Evolutionary conservation across 2,888 invertebrate species (phyloP), one percentile per base, ranked within the genome.

Genomic region (Apoderus coryli): DNA sequence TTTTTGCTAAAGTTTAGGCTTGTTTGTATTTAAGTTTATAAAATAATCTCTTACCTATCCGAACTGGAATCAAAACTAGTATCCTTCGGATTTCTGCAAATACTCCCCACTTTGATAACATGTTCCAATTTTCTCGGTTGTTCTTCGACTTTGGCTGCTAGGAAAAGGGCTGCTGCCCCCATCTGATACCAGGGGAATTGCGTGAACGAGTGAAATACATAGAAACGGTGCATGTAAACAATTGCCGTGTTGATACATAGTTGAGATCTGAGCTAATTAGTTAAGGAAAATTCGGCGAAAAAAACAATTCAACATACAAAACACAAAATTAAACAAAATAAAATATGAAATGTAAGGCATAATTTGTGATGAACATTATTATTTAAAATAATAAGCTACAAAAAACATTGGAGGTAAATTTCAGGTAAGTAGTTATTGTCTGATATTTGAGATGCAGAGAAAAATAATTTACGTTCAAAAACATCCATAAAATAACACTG

Each of bases 161-260:
- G 67, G 61, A 98, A 98, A 29, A 98, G 66, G 31, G 92, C 82
- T 3, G 95, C 92, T 3, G 92, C 78, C 6, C 93, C 89, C 57
- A 96, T 86, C 31, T 85, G 77, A 60, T 90, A 85, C 56, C 92
- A 76, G 61, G 90, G 88, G 59, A 95, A 96, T 56, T 84, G 81
- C 29, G 85, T 77, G 63, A 98, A 89, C 10, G 95, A 90, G 57
- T 96, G 95, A 65, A 89, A 93, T 63, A 95, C 90, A 63, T 93
- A 98, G 65, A 96, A 98, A 33, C 96, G 73, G 63, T 98, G 96
- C 93, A 96, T 93, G 54, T 96, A 96, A 33, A 96, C 95, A 52
- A 95, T 95, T 16, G 95, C 96, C 37, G 95, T 95, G 63, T 95
- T 96, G 60, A 95, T 95, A 59, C 95, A 95, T 64, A 95, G 64